Conservation (phyloP, 1,140 invertebrate species). For the Achatina immaculata region DNA sequence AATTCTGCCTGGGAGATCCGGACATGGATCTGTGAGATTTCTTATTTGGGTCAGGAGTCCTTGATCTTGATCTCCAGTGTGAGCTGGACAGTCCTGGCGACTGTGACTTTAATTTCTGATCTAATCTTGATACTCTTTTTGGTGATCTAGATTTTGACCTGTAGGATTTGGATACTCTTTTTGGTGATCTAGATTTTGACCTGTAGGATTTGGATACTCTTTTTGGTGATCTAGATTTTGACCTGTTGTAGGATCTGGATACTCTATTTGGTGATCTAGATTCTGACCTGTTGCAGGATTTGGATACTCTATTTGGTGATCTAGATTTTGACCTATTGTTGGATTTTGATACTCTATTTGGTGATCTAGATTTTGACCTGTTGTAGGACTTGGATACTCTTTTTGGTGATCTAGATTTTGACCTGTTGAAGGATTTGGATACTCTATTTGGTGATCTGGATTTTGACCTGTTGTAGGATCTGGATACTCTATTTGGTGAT, state of each 20-base stretch:
- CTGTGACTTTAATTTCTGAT: slow-evolving; percentile 17
- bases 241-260: not conserved
- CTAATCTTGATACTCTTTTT: slow-evolving; percentile 3
- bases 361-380: too few relatives aligned
- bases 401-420: slow-evolving; percentile 31
- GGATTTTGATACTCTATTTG: too few relatives aligned
- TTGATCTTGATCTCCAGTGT: slow-evolving; percentile 31
- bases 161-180: not conserved
- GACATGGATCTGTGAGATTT: not conserved
- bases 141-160: slow-evolving; percentile 27
- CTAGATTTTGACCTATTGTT: not conserved
- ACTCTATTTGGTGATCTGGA: slow-evolving; percentile 47
- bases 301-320: too few relatives aligned
- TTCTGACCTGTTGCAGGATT: too few relatives aligned
- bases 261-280: slow-evolving; percentile 45
- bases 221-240: not conserved
- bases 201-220: not conserved
- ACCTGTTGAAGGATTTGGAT: not conserved
- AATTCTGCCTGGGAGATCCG: not conserved
- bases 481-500: not conserved
- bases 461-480: slow-evolving; percentile 27
- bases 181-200: not conserved
- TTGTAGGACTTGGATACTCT: too few relatives aligned
- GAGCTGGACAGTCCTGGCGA: slow-evolving; percentile 37
- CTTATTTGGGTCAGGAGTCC: not conserved